Conservation (phyloP, 2,113 vertebrate genomes). For the Asarcornis scutulata region DNA sequence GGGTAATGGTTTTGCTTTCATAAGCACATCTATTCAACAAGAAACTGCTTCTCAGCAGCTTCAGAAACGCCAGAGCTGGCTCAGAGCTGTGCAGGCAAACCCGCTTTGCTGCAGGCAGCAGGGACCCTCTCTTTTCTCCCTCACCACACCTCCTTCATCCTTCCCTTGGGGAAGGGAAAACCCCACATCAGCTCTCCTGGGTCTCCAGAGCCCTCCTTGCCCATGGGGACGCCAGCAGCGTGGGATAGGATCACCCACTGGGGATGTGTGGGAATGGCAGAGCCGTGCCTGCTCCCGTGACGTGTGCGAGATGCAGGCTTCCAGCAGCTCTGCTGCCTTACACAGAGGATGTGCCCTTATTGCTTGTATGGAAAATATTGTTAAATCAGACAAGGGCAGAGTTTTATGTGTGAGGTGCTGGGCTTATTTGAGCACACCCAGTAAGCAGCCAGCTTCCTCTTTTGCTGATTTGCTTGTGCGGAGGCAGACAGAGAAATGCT, state of each 20-base stretch:
- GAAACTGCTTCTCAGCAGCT: not conserved
- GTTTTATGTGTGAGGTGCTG: not conserved
- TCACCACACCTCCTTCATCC: not conserved
- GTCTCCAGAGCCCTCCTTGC: not conserved
- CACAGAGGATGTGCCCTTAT: not conserved
- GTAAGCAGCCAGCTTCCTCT: not conserved
- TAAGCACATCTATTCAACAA: not conserved
- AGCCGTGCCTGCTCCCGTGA: not conserved
- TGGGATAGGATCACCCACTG: rapidly evolving
- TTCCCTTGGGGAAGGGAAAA: not conserved
- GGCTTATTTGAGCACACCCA: not conserved
- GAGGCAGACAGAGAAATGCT: not conserved
- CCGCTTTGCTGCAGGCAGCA: not conserved
- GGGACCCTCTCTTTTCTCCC: not conserved
- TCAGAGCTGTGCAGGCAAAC: not conserved
- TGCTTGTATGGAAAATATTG: rapidly evolving
- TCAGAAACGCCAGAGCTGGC: not conserved
- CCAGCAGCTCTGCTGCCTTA: not conserved
- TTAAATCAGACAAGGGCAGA: not conserved
- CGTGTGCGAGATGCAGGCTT: not conserved
- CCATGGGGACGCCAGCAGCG: rapidly evolving
- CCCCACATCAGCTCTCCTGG: not conserved
- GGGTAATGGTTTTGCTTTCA: not conserved
- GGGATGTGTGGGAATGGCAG: not conserved
- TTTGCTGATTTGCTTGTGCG: not conserved